phyloP scores from a whole-genome alignment of 2,888 invertebrate species.

The Rhagium mordax region DNA sequence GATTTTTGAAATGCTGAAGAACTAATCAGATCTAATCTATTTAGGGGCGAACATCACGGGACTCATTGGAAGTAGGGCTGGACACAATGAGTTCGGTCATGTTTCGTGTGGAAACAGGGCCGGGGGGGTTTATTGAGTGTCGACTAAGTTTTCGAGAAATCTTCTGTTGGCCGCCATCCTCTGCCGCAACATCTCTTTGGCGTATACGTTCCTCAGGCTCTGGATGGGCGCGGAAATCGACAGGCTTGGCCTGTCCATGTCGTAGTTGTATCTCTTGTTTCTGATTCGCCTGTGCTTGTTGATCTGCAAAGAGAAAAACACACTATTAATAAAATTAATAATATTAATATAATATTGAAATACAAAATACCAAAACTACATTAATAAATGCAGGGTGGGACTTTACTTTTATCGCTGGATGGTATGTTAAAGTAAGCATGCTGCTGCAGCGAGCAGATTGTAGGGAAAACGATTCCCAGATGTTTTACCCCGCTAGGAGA shows the following conservation, averaged over 20 bases:
- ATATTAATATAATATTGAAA: too few species aligned
- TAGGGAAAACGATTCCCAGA: too few species aligned
- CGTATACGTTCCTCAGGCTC: conserved; percentile 51
- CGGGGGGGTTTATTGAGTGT: conserved; percentile 41
- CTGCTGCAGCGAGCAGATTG: too few species aligned
- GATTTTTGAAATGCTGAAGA: conserved; percentile 27
- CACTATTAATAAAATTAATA: too few species aligned
- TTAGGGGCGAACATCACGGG: conserved; percentile 11
- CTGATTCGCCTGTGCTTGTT: conserved; percentile 46
- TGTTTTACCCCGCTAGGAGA: too few species aligned
- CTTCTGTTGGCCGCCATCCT: conserved; percentile 53
- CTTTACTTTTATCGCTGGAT: too few species aligned
- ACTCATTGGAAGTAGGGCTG: conserved; percentile 29
- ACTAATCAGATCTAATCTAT: conserved; percentile 38
- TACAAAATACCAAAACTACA: too few species aligned
- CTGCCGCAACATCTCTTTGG: conserved; percentile 50
- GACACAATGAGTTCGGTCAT: conserved; percentile 19
- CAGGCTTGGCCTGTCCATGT: conserved; percentile 47
- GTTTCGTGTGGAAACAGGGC: conserved; percentile 4
- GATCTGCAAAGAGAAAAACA: too few species aligned
- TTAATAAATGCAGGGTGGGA: too few species aligned
- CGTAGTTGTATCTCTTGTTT: conserved; percentile 53
- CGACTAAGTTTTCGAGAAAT: conserved; percentile 50
- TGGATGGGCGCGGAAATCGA: conserved; percentile 58
- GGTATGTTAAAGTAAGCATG: too few species aligned